Base-by-base conservation (phyloP, 2,888 invertebrate genomes). In the Macrophya alboannulata region DNA sequence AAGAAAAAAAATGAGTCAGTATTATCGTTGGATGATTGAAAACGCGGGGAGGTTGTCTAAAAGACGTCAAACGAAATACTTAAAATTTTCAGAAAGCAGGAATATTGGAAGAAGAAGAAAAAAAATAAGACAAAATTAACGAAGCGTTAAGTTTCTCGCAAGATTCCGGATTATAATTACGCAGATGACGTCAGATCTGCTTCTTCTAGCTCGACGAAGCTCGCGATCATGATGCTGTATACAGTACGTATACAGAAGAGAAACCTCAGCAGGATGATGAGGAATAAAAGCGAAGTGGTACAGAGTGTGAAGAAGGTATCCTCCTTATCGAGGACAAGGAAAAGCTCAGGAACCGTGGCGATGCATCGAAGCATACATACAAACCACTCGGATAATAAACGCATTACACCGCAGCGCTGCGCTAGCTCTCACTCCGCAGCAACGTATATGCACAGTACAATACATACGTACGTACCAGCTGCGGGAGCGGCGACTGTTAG, bases 381-480 rank as follows among this genome's bases (percentile, higher is more conserved):
- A 17, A 55, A 40, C 71, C 31, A 71, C 71, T n/a, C n/a, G n/a
- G 0, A 71, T 37, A 68, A 62, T 62, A 62, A 31, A 71, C 71
- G 40, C 3, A 31, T 31, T 2, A 31, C 31, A 31, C 31, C 31
- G 31, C 31, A n/a, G 37, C 40, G 6, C 25, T 17, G 71, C 17
- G 40, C 31, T 31, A 31, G 31, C 25, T 25, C 31, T 25, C 9
- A 15, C 65, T 21, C 25, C 15, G 31, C 25, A 31, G 25, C 25
- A 21, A 21, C 68, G 31, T 55, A 25, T 2, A n/a, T n/a, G 6
- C 1, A n/a, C n/a, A 6, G 5, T 43, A 43, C 8, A 9, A 43
- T 43, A 43, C 43, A 6, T 55, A n/a, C n/a, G n/a, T 55, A 55
- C n/a, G 55, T 55, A 55, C 55, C 72, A 74, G 72, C 72, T 74